These are phyloP conservation scores for Naja naja DNA, from an alignment of 2,113 vertebrate genomes.

Conservation along the genomic window DNA sequence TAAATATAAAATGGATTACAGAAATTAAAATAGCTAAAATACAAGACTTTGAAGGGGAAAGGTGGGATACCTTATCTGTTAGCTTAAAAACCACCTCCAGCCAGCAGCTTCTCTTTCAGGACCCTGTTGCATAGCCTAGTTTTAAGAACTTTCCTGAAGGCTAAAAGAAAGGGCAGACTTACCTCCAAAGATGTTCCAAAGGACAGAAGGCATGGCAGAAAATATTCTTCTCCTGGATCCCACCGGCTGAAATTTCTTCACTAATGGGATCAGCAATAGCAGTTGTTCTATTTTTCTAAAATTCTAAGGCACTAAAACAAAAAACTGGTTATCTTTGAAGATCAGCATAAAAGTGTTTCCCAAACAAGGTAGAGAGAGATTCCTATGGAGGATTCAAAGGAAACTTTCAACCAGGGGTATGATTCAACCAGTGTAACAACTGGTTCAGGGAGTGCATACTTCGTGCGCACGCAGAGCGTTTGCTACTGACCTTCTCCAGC, in stretches of 20 bases:
- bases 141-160: not conserved
- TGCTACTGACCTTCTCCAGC: no score
- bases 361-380: no score
- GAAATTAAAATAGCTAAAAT: not conserved
- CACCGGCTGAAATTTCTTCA: no score
- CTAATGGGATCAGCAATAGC: not conserved
- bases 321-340: not conserved
- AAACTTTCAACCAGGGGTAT: no score
- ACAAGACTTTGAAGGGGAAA: not conserved
- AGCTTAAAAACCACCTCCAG: not conserved
- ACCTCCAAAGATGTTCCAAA: not conserved
- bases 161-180: not conserved
- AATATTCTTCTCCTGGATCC: no score
- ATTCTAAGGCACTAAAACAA: not conserved
- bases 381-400: no score
- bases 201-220: no score
- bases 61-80: no score
- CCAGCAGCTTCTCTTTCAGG: not conserved
- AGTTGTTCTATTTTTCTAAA: not conserved
- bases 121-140: not conserved
- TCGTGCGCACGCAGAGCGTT: no score
- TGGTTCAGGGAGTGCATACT: no score
- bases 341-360: no score
- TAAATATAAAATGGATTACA: not conserved
- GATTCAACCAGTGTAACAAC: no score